These are phyloP conservation scores for Trypoxylon attenuatum DNA, from an alignment of 2,888 invertebrate species.

Conservation along the genomic window DNA sequence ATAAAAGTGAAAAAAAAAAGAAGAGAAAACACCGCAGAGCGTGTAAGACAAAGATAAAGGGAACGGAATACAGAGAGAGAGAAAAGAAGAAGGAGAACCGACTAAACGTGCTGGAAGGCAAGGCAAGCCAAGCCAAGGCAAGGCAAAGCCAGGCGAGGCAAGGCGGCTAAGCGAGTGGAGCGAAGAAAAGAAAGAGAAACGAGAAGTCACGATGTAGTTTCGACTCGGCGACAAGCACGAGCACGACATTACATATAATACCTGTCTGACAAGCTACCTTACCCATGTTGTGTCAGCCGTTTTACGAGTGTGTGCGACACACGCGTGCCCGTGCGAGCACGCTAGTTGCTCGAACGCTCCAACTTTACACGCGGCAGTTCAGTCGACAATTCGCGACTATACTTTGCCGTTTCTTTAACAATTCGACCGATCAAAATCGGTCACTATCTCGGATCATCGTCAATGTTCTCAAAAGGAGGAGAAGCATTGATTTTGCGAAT, in stretches of 20 bases:
- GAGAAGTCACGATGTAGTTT: conserved; percentile 39
- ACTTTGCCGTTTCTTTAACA: too few relatives aligned
- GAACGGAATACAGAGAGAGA: too few relatives aligned
- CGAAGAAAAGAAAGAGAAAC: background rate
- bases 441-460: too few relatives aligned
- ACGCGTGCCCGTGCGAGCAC: conserved; percentile 8
- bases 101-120: conserved; percentile 1
- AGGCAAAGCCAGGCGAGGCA: background rate
- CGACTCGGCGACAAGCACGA: conserved; percentile 42
- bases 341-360: conserved; percentile 8
- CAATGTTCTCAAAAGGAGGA: too few relatives aligned
- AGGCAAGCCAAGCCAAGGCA: background rate
- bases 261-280: conserved; percentile 53
- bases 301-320: conserved; percentile 5
- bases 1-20: too few relatives aligned
- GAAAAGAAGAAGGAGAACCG: too few relatives aligned
- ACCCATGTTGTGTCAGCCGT: conserved; percentile 37
- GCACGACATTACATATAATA: conserved; percentile 46
- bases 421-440: too few relatives aligned
- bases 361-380: background rate
- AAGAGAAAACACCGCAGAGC: too few relatives aligned
- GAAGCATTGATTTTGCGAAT: too few relatives aligned
- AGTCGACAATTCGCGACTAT: too few relatives aligned
- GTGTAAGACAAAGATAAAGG: too few relatives aligned
- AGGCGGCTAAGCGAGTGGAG: background rate